Conservation (phyloP, 2,113 vertebrate genomes). For the Seriola dumerili region DNA sequence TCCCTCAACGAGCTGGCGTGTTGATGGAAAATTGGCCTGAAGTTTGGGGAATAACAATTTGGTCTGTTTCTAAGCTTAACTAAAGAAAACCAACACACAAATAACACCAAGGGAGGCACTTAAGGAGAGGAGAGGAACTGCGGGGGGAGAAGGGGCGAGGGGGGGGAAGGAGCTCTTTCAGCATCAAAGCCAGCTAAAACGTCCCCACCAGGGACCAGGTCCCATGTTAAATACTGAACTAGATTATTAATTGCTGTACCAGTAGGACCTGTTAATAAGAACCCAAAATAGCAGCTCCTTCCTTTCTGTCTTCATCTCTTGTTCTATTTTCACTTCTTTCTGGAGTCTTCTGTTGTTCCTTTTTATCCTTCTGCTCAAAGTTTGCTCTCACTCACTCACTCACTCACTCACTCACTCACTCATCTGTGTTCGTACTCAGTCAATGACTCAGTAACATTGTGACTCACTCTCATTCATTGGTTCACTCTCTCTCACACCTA, state of each 20-base stretch:
- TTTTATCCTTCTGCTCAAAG: background rate
- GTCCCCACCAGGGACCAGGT: constrained; percentile 78
- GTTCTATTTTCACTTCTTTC: constrained; percentile 50
- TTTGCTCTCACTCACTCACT: constrained; percentile 2
- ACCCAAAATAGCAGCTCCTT: constrained; percentile 75
- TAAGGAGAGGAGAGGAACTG: constrained; percentile 67
- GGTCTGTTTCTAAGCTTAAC: constrained; percentile 81
- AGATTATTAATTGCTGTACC: constrained; percentile 85
- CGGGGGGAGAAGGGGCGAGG: constrained; percentile 13
- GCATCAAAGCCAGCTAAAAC: constrained; percentile 85
- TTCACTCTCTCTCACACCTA: background rate
- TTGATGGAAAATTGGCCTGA: constrained; percentile 79
- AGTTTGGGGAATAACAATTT: constrained; percentile 84
- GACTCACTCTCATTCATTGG: background rate
- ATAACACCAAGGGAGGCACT: constrained; percentile 83
- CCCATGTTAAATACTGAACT: constrained; percentile 85
- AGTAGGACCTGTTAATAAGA: constrained; percentile 85
- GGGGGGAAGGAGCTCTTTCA: constrained; percentile 63
- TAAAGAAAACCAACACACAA: constrained; percentile 82
- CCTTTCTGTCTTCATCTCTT: constrained; percentile 53
- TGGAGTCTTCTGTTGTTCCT: constrained; percentile 3
- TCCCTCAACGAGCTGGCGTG: constrained; percentile 62
- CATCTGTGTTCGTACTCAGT: background rate
- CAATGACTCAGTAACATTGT: background rate
- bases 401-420: background rate